These are phyloP conservation scores for Enteromius fasciolatus DNA, from an alignment of 2,797 vertebrate species.

Conservation along the genomic window DNA sequence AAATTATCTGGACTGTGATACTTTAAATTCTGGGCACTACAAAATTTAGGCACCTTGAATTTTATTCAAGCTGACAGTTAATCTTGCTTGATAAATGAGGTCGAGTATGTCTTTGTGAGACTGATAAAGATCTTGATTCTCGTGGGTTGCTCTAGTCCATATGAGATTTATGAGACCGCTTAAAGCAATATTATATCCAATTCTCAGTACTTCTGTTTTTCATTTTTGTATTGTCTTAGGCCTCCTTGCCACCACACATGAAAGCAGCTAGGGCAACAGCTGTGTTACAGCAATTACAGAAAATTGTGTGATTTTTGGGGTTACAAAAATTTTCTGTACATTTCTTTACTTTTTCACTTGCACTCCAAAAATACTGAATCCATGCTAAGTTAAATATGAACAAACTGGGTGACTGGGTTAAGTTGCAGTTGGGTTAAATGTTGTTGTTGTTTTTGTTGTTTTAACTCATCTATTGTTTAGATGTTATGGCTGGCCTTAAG, in stretches of 20 bases:
- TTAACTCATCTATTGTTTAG: no score
- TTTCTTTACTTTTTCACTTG: neutral
- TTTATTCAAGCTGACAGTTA: constrained; percentile 47
- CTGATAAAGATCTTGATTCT: constrained; percentile 46
- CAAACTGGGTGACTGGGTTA: no score
- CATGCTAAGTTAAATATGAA: neutral
- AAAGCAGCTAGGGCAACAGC: neutral
- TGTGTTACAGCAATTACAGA: neutral
- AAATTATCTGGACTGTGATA: constrained; percentile 9
- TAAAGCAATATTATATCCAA: constrained; percentile 29
- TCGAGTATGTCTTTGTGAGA: constrained; percentile 33
- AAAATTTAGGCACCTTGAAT: constrained; percentile 42
- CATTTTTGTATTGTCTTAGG: neutral
- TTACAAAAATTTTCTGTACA: neutral
- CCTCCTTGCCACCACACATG: neutral
- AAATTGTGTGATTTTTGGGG: neutral
- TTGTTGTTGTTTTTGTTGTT: neutral
- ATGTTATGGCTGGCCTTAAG: neutral
- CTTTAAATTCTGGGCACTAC: constrained; percentile 13
- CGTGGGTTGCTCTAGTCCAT: constrained; percentile 20
- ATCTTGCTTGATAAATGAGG: constrained; percentile 53
- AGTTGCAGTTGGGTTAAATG: no score
- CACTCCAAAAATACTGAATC: neutral
- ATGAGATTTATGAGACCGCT: constrained; percentile 38
- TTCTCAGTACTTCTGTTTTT: constrained; percentile 23